phyloP scores from a whole-genome alignment of 2,888 invertebrate genomes.

The Lutraria lutraria region DNA sequence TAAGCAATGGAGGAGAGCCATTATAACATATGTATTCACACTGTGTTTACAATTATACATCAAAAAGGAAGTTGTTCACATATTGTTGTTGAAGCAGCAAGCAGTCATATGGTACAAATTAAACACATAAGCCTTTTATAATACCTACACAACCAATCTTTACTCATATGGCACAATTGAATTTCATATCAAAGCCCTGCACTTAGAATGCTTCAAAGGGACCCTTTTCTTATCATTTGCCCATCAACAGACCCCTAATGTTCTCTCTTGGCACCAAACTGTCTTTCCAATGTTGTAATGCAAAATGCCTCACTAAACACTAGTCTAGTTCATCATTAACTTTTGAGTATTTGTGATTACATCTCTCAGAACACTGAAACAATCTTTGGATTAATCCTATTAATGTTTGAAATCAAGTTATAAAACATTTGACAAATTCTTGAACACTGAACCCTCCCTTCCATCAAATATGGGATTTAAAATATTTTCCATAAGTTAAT shows the following conservation, averaged over 20 bases:
- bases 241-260: background rate
- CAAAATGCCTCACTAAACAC: background rate
- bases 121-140: background rate
- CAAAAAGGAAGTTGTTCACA: background rate
- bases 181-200: background rate
- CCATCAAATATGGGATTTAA: too few relatives aligned
- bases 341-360: background rate
- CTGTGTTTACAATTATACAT: background rate
- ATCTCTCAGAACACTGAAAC: background rate
- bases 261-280: background rate
- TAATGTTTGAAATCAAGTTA: background rate
- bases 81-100: background rate
- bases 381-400: background rate
- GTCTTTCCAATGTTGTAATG: background rate
- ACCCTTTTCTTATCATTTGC: constrained; percentile 3
- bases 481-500: too few relatives aligned
- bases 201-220: background rate
- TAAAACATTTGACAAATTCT: background rate
- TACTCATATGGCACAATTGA: background rate
- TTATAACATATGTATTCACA: background rate
- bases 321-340: background rate
- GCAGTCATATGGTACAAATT: background rate
- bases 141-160: background rate
- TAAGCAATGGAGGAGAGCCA: background rate
- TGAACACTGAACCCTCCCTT: too few relatives aligned